phyloP scores from a whole-genome alignment of 2,888 invertebrate species.

The Nysson spinosus region DNA sequence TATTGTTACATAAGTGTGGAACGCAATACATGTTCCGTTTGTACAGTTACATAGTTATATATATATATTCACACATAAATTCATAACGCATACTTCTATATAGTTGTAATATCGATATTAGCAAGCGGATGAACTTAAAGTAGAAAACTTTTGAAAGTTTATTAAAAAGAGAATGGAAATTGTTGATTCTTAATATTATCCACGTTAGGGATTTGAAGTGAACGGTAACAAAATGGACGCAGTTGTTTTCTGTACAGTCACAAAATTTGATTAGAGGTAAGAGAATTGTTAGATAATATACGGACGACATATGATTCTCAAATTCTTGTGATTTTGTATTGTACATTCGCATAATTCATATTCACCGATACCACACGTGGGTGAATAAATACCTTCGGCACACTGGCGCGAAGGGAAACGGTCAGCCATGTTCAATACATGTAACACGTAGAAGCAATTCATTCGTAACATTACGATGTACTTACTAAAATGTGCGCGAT shows the following conservation, averaged over 20 bases:
- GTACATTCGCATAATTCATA: conserved; percentile 46
- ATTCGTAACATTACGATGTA: conserved; percentile 13
- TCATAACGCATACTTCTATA: conserved; percentile 62
- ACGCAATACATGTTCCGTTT: conserved; percentile 65
- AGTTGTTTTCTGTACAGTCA: conserved; percentile 65
- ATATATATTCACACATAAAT: conserved; percentile 63
- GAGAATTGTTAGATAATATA: conserved; percentile 51
- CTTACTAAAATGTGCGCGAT: conserved; percentile 26
- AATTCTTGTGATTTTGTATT: conserved; percentile 60
- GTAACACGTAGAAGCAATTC: conserved; percentile 13
- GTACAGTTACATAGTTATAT: conserved; percentile 71
- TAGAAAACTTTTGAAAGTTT: conserved; percentile 61
- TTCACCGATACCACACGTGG: no score
- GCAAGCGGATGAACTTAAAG: conserved; percentile 51
- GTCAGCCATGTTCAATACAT: conserved; percentile 7
- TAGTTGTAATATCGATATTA: conserved; percentile 59
- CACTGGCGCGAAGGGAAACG: conserved; percentile 12
- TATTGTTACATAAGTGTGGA: conserved; percentile 56
- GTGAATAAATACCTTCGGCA: conserved; percentile 22
- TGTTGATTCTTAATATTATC: conserved; percentile 64
- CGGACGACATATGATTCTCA: conserved; percentile 47
- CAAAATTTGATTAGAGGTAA: conserved; percentile 60
- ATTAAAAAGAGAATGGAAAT: conserved; percentile 54
- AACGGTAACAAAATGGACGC: conserved; percentile 32
- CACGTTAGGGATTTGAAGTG: conserved; percentile 43